Base-by-base conservation (phyloP, 2,888 invertebrate species). In the Parochlus steinenii region DNA sequence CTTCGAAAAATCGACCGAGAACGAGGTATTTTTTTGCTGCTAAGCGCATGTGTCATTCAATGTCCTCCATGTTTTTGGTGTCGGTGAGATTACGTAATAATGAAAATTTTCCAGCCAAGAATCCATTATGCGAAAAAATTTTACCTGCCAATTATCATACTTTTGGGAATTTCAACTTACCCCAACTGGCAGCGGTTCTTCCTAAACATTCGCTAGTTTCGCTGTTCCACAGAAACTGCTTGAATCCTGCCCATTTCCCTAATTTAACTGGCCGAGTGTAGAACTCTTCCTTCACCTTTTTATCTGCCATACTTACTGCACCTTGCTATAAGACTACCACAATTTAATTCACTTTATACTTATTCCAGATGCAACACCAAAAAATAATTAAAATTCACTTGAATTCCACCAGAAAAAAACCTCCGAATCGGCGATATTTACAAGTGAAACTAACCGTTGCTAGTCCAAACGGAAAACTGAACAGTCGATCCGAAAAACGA, bases 141-240 rank as follows among this genome's bases (percentile, higher is more conserved):
- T n/a, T n/a, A n/a, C n/a, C n/a, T n/a, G n/a, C n/a, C 5, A 17
- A 37, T n/a, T 35, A 27, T n/a, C n/a, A n/a, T 6, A 4, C 16
- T 10, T 20, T 20, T 10, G 5, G 14, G 5, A 14, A 17, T 33
- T 34, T 14, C 41, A 34, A 79, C 87, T 86, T 58, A 90, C 90
- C 86, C 93, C 93, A 93, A 64, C 87, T 89, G 54, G 76, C 67
- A 48, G 82, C 89, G 43, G 87, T 89, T 49, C 92, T 73, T 49
- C 92, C 92, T 48, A 92, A 67, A 59, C 90, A 76, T 64, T 87
- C 85, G 53, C 77, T 76, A 42, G 87, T 89, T 63, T 90, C 87
- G 48, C 82, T 73, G 67, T 93, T 86, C 79, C 81, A 92, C 46
- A 92, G 58, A 68, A 90, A 92, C 53, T 70, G 64, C 60, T 69